These are phyloP conservation scores for Propithecus deckenii DNA, from an alignment of 2,797 vertebrate species.

Conservation along the genomic window DNA sequence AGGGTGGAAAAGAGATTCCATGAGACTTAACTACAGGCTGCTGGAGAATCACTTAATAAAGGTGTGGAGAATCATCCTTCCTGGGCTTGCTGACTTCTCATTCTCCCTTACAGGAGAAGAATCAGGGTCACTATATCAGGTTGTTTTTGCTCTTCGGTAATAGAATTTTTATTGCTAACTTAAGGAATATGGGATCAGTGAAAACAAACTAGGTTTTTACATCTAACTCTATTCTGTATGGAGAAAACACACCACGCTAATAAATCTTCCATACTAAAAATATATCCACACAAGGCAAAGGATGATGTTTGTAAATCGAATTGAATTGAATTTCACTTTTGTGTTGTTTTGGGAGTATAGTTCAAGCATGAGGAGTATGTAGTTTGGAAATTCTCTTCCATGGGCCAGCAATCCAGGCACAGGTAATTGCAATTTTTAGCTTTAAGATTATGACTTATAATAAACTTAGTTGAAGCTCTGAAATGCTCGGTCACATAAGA, in stretches of 20 bases:
- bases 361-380: neutral
- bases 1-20: neutral
- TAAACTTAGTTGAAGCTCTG: constrained; percentile 26
- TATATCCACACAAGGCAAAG: constrained; percentile 3
- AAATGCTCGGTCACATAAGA: constrained; percentile 4
- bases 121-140: neutral
- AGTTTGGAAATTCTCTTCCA: neutral
- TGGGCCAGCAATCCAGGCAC: neutral
- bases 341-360: neutral
- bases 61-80: neutral
- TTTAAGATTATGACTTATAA: constrained; percentile 24
- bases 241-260: neutral
- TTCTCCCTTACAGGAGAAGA: neutral
- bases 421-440: constrained; percentile 4
- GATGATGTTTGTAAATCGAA: constrained; percentile 46
- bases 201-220: constrained; percentile 45
- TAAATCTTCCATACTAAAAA: constrained; percentile 47
- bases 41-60: neutral
- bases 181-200: constrained; percentile 13
- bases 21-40: neutral
- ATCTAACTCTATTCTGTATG: neutral
- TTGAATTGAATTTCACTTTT: constrained; percentile 37
- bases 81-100: neutral
- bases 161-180: constrained; percentile 55
- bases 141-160: constrained; percentile 25